Evolutionary conservation across 2,113 vertebrate genomes (phyloP), one percentile per base, ranked within the genome.

Genomic region (Toxotes chatareus): DNA sequence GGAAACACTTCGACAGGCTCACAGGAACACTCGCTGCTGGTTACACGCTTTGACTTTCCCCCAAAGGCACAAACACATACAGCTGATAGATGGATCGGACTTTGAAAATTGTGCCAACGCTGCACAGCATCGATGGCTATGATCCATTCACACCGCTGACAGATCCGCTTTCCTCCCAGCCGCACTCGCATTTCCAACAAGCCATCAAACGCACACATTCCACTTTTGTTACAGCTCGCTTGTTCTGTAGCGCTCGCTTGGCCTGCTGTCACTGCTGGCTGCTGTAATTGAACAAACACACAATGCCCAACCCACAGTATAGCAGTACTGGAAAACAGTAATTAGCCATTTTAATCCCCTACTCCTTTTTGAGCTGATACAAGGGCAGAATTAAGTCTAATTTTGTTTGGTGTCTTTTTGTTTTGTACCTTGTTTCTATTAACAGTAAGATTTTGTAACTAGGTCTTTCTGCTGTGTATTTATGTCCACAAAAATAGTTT

Each of bases 101-200:
- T 86, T 79, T 82, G 83, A 84, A 80, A 78, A 82, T 59, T 75
- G 79, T 85, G 73, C 71, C 80, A 83, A 61, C 31, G 57, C 76
- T 46, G 79, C 86, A 69, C 67, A 57, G 60, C 70, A 65, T 85
- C 44, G 38, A 59, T n/a, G 49, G 64, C 83, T 79, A 27, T 69
- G 82, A 88, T 88, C 84, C 77, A 65, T 82, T 81, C 55, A 72
- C 31, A 3, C 34, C 4, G 10, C 78, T 80, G 78, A 87, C 85
- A 70, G 71, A 85, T 73, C 80, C 11, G 46, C 64, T 77, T 23
- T 61, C 74, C 72, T 72, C 79, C 61, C 55, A 23, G 63, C 75
- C 14, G 0, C 75, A 9, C 79, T 76, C 5, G 2, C 34, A 64
- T 86, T 75, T 69, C 56, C 77, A 82, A 42, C 75, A 62, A 71